phyloP scores from a whole-genome alignment of 2,888 invertebrate species.

The Melanophora roralis region DNA sequence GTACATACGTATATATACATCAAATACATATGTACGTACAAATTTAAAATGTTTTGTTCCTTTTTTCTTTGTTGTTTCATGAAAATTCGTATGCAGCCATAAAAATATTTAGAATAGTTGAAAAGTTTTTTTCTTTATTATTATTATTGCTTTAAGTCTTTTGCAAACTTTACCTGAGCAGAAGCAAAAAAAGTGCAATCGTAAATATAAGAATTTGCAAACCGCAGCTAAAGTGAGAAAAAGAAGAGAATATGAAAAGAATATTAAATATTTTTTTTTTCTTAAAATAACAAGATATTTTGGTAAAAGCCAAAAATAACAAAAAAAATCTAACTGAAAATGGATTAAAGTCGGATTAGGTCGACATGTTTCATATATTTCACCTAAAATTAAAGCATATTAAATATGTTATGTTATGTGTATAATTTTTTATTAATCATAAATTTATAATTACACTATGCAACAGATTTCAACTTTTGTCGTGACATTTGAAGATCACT shows the following conservation, averaged over 20 bases:
- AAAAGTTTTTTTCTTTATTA: constrained; percentile 39
- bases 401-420: too few species aligned
- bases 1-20: too few species aligned
- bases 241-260: constrained; percentile 18
- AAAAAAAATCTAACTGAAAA: background rate
- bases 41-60: background rate
- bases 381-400: too few species aligned
- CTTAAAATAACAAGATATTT: constrained; percentile 38
- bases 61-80: constrained; percentile 15
- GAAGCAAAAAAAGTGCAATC: constrained; percentile 35
- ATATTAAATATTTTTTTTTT: too few species aligned
- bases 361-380: too few species aligned
- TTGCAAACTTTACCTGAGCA: constrained; percentile 40
- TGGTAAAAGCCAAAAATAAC: constrained; percentile 3
- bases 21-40: too few species aligned
- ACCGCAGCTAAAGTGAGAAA: background rate
- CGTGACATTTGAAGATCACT: too few species aligned
- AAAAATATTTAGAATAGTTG: constrained; percentile 62
- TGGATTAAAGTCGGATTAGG: background rate
- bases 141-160: constrained; percentile 9
- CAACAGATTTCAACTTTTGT: too few species aligned
- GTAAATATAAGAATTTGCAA: constrained; percentile 55
- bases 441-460: too few species aligned
- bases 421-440: too few species aligned
- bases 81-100: constrained; percentile 56